phyloP scores from a whole-genome alignment of 2,888 invertebrate genomes.

The Lysandra bellargus region DNA sequence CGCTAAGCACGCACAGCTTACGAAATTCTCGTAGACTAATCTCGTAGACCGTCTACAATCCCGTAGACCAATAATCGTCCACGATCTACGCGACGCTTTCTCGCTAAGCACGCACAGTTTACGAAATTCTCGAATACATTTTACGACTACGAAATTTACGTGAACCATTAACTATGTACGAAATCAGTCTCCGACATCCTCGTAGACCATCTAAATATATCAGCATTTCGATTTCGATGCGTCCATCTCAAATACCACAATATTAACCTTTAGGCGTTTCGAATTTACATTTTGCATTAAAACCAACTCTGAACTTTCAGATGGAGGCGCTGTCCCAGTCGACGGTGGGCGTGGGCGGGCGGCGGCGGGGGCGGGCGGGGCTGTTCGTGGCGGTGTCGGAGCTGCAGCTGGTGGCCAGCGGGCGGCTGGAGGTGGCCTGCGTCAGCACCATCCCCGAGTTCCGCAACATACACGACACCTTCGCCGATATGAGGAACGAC shows the following conservation, averaged over 20 bases:
- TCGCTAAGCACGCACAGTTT: too few relatives aligned
- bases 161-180: neutral
- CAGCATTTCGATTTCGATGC: too few relatives aligned
- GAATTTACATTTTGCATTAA: neutral
- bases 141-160: neutral
- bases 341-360: conserved; percentile 60
- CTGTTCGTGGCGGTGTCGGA: conserved; percentile 87
- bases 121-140: neutral
- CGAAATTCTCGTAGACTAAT: neutral
- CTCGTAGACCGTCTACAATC: neutral
- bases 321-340: conserved; percentile 38
- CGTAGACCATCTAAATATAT: neutral
- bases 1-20: too few relatives aligned
- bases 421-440: conserved; percentile 86
- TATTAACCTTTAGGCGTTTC: too few relatives aligned
- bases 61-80: neutral
- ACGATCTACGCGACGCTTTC: too few relatives aligned
- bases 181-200: neutral
- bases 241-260: too few relatives aligned
- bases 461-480: conserved; percentile 85
- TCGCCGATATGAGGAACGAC: conserved; percentile 86
- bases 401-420: conserved; percentile 85
- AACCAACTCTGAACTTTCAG: conserved; percentile 35
- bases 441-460: conserved; percentile 90
- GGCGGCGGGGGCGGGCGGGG: conserved; percentile 76